A percentile compares a stretch with the other conserved stretches of the same genome.
phyloP scores from a whole-genome alignment of 2,797 vertebrate species.

The Enteromius unitaeniatus region DNA sequence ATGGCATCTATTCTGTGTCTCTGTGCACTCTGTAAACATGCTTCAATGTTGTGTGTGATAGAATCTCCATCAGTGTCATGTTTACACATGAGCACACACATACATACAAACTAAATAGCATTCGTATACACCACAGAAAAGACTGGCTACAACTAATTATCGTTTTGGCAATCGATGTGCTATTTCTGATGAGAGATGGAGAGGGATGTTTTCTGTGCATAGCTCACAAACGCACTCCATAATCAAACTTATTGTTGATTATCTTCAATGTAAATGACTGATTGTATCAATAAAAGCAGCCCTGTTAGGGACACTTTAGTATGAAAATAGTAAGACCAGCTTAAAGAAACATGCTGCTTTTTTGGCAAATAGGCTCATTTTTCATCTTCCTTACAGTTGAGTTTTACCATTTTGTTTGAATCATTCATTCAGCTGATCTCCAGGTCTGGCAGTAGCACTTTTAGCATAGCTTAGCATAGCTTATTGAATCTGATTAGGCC shows the following conservation, averaged over 20 bases:
- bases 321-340: neutral
- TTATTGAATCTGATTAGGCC: too few species aligned
- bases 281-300: neutral
- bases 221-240: neutral
- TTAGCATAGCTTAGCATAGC: too few species aligned
- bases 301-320: neutral
- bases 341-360: too few species aligned
- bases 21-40: conserved; percentile 48
- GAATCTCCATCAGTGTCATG: conserved; percentile 43
- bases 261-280: neutral
- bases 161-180: neutral
- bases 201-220: neutral
- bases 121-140: neutral
- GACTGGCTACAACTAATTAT: neutral
- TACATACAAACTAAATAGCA: neutral
- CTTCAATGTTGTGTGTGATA: conserved; percentile 33
- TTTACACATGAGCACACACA: conserved; percentile 21
- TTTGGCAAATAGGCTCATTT: too few species aligned
- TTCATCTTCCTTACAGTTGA: too few species aligned
- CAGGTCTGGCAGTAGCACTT: too few species aligned
- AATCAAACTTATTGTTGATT: neutral
- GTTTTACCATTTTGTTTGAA: too few species aligned
- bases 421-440: too few species aligned
- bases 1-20: conserved; percentile 36
- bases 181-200: neutral